Base-by-base conservation (phyloP, 2,797 vertebrate genomes). In the Petrocephalus schoutedeni region DNA sequence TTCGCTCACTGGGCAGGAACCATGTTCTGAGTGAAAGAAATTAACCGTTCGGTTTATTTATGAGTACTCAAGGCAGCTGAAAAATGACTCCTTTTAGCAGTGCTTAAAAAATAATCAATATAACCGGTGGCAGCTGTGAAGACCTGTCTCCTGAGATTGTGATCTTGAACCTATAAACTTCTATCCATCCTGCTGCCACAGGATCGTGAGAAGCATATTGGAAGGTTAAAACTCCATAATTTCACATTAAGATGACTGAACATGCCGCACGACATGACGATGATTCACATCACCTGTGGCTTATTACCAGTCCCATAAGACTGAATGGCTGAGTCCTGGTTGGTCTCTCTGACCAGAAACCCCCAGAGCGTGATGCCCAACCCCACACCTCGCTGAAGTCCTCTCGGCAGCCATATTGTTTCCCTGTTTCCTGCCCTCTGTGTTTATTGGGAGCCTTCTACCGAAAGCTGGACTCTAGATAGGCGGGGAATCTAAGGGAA, bases 101-200 rank as follows among this genome's bases (percentile, higher is more conserved):
- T 77, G 71, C 64, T 71, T 71, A 71, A 36, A 71, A 36, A 71
- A 71, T 71, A 71, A 71, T 71, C 64, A 12, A 71, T 77, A 77
- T 77, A 45, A 45, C 32, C 41, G 71, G 71, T 45, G 41, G 45
- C 32, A 77, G 41, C 71, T 77, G 71, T 77, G 19, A 19, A 36
- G 41, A 45, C 71, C 71, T 45, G 71, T 77, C 71, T 77, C 71
- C 6, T 45, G 36, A 45, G 36, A 77, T n/a, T 89, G 89, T 45
- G 41, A 77, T n/a, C 32, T 45, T 89, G 89, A 89, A 91, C 90
- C 90, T 90, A 91, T 90, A 89, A 87, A 77, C 36, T 77, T 45
- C 71, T 45, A 77, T 45, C 16, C 71, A 45, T 19, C 16, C 71
- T 45, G 32, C 71, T 77, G 19, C 36, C 41, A n/a, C 2, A n/a